Percentiles rank a stretch among this genome's conserved stretches.
These are phyloP conservation scores for Sphyrna mokarran DNA, from an alignment of 2,113 vertebrate species.

Conservation along the genomic window DNA sequence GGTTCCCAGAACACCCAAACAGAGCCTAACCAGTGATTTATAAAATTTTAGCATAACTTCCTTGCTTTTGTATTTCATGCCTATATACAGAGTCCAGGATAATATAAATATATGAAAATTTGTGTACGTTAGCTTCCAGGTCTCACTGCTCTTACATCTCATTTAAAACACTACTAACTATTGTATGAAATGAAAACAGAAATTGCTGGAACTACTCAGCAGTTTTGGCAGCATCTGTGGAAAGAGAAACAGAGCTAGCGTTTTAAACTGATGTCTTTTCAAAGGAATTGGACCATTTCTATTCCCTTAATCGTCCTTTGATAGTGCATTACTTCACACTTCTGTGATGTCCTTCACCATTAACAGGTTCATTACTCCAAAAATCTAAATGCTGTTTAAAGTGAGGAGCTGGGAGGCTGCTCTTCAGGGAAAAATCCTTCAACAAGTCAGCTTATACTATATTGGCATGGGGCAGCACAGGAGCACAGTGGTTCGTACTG, in stretches of 20 bases:
- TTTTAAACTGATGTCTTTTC: background rate
- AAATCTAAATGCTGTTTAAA: background rate
- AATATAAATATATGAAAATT: background rate
- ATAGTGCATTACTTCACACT: background rate
- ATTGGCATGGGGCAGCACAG: conserved; percentile 47
- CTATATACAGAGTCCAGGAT: background rate
- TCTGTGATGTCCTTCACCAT: background rate
- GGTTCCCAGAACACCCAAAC: background rate
- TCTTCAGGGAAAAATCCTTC: background rate
- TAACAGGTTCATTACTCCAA: background rate
- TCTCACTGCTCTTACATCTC: background rate
- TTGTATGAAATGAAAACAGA: background rate
- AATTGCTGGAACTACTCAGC: background rate
- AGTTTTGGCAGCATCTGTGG: background rate
- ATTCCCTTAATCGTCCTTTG: background rate
- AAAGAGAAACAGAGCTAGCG: background rate
- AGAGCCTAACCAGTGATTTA: background rate
- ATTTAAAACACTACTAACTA: background rate
- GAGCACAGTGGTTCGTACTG: no score
- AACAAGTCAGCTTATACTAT: conserved; percentile 72
- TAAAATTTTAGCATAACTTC: background rate
- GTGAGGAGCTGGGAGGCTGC: background rate
- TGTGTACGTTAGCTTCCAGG: background rate
- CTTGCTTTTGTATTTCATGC: background rate
- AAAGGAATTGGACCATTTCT: background rate